Conservation (phyloP, 2,888 invertebrate species). For the Blera fallax region DNA sequence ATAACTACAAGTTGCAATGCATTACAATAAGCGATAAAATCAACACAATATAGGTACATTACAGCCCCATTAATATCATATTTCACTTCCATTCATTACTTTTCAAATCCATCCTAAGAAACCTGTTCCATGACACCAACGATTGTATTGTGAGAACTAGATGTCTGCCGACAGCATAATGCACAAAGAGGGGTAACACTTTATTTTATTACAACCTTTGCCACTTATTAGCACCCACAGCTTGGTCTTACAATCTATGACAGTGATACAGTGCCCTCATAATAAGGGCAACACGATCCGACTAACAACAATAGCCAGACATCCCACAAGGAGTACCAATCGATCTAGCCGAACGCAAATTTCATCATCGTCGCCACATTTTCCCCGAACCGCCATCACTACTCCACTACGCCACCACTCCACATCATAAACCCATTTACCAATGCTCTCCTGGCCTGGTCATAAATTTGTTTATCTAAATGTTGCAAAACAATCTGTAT, state of each 20-base stretch:
- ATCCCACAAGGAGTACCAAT: constrained; percentile 29
- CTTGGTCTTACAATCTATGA: neutral
- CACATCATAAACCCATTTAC: neutral
- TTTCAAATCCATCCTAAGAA: neutral
- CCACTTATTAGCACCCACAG: constrained; percentile 35
- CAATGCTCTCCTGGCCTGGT: constrained; percentile 11
- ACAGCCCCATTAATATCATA: neutral
- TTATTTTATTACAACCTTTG: constrained; percentile 26
- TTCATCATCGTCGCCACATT: constrained; percentile 40
- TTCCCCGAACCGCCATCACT: neutral
- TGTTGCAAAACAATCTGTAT: constrained; percentile 62
- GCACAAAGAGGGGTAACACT: neutral
- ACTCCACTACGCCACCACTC: neutral
- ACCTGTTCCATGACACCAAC: constrained; percentile 1
- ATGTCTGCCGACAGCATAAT: constrained; percentile 1
- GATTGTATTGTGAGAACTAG: constrained; percentile 39
- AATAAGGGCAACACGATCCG: constrained; percentile 45
- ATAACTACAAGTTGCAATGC: too few relatives aligned
- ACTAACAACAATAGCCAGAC: constrained; percentile 5
- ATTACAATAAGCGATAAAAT: neutral
- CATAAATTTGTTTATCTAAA: constrained; percentile 64
- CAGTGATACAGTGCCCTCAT: constrained; percentile 25
- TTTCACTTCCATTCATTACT: neutral
- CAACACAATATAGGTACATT: neutral
- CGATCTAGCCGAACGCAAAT: constrained; percentile 34